Base-by-base conservation (phyloP, 2,888 invertebrate species). In the Dilophus febrilis region DNA sequence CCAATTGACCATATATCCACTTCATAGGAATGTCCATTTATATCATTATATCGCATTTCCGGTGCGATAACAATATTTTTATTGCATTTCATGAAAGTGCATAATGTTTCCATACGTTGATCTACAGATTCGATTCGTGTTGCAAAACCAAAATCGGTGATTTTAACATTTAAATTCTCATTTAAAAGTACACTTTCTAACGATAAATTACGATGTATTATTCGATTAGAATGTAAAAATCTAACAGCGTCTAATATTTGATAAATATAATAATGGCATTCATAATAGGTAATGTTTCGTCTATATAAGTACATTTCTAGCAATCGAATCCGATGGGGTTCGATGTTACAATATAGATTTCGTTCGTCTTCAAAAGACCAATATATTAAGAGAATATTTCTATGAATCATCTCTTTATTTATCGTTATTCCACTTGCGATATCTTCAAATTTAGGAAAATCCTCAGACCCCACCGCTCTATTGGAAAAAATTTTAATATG, bases 31-130 rank as follows among this genome's bases (percentile, higher is more conserved):
- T 99, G 98, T 0, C 98, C 98, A 56, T 85, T 84, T 63, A n/a
- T n/a, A n/a, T n/a, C n/a, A n/a, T 97, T 98, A 35, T 78, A 83
- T 50, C 99, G 66, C 53, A 99, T 92, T 64, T 99, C 98, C 0
- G 97, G 98, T 1, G 98, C 98, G 51, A 99, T n/a, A n/a, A n/a
- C n/a, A n/a, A n/a, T n/a, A n/a, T n/a, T n/a, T n/a, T n/a, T n/a
- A n/a, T n/a, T 97, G 59, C 99, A 99, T 65, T 99, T 99, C 2
- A 98, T 98, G 6, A 98, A 99, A n/a, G 98, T 98, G 56, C 98
- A 99, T 35, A 99, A 66, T 12, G 98, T 99, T 64, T 91, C 90
- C 55, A 79, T 79, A 52, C 77, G 70, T 62, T 80, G 78, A 50
- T 73, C 92, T 52, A 87, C 87, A 64, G 74, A 88, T 57, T 90